phyloP scores from a whole-genome alignment of 2,113 vertebrate genomes.

The Anthoscopus minutus region DNA sequence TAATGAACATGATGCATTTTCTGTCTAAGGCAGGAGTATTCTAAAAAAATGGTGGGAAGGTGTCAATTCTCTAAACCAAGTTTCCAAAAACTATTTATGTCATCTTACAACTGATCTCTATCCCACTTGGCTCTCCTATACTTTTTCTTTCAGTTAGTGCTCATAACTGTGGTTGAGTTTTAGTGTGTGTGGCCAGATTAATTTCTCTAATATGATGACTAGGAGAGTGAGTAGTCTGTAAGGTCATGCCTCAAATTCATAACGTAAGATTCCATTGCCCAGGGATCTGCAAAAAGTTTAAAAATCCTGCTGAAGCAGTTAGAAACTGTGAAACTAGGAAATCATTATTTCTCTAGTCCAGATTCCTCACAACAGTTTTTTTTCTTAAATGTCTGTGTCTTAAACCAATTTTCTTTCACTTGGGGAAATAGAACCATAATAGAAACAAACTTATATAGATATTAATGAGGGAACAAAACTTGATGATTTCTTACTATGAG shows the following conservation, averaged over 20 bases:
- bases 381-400: not conserved
- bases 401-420: not conserved
- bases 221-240: not conserved
- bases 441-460: not conserved
- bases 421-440: too few species aligned
- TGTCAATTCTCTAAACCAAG: accelerated
- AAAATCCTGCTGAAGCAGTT: not conserved
- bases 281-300: not conserved
- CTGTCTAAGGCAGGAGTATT: not conserved
- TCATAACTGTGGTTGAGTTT: not conserved
- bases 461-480: not conserved
- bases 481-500: not conserved
- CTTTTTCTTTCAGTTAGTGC: not conserved
- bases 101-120: not conserved
- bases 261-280: not conserved
- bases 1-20: not conserved
- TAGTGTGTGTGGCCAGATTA: not conserved
- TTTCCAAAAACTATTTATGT: not conserved
- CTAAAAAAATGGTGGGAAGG: not conserved
- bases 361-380: not conserved
- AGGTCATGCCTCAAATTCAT: not conserved
- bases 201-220: not conserved
- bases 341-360: not conserved
- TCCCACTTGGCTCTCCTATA: not conserved
- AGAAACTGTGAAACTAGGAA: not conserved